A percentile compares a stretch with the other conserved stretches of the same genome.
Evolutionary conservation across 2,113 vertebrate species (phyloP).

Genomic region (Mesoclemmys tuberculata): DNA sequence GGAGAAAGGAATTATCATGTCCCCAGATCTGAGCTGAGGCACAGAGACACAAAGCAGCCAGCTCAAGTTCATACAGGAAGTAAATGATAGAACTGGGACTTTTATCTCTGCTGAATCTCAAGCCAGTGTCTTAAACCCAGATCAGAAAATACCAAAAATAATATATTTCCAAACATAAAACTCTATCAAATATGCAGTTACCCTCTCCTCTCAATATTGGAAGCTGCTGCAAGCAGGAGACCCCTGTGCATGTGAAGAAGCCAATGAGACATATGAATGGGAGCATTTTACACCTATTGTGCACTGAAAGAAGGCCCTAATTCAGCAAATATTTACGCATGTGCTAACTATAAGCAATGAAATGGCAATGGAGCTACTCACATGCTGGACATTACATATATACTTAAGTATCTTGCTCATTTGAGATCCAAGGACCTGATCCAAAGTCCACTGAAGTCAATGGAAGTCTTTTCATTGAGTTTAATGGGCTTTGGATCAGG

Average conservation of each 20-base stretch:
- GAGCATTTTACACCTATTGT: not conserved
- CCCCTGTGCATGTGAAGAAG: accelerated
- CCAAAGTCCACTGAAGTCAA: not conserved
- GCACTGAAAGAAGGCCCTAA: not conserved
- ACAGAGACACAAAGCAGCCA: not conserved
- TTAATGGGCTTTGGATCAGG: not conserved
- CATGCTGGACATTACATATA: not conserved
- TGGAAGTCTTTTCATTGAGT: not conserved
- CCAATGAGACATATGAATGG: not conserved
- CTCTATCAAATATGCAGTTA: not conserved
- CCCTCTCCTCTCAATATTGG: not conserved
- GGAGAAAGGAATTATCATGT: not conserved
- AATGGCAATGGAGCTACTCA: not conserved
- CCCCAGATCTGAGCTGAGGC: not conserved
- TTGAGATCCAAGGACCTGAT: not conserved
- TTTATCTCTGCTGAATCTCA: not conserved
- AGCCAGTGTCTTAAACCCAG: not conserved
- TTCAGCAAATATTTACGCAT: not conserved
- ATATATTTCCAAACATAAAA: not conserved
- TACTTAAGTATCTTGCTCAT: not conserved
- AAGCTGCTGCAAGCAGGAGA: not conserved
- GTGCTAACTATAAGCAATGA: not conserved
- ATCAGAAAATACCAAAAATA: not conserved
- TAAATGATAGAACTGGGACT: not conserved
- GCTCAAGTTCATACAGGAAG: not conserved